Base-by-base conservation (phyloP, 2,113 vertebrate species). In the Phylloscopus trochiloides region DNA sequence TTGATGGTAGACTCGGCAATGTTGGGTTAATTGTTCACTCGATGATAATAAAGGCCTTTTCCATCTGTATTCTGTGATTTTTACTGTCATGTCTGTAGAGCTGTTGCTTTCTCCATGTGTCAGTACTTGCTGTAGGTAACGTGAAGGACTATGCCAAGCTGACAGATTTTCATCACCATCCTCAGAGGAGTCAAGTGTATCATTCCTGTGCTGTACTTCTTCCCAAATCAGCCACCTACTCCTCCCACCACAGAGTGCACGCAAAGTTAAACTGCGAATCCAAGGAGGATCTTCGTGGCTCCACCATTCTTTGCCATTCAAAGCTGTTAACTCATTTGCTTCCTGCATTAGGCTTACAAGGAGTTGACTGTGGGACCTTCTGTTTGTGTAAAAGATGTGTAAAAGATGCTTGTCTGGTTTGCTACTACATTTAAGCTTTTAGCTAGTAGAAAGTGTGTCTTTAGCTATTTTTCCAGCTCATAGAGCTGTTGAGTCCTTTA, bases 131-230 rank as follows among this genome's bases (percentile, higher is more conserved):
- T 79, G 59, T 91, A 95, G 96, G 93, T 96, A 96, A 95, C 7
- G 0, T 75, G 81, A 91, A 94, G 81, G 81, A 73, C 94, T 87
- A 62, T 95, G 94, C 94, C 94, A 96, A 95, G 77, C 81, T 95
- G 96, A 90, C 95, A 93, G 94, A 97, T 96, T 96, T 95, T 95
- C 70, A 15, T 95, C 87, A 83, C 85, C 93, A 90, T 90, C 88
- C 82, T 95, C 82, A 95, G 85, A 95, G 67, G 71, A 96, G 90
- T 93, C 78, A 88, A 96, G 75, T 63, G 74, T 95, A 95, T 91
- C 80, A 72, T 95, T 95, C 92, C 86, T 94, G 72, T 85, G 82
- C 92, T 90, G 71, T 87, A 42, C 59, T 92, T 86, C 91, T 81
- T 94, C 94, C 85, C 92, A 96, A 42, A 92, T 93, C 78, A 88